Percentiles rank a stretch among this genome's conserved stretches.
These are phyloP conservation scores for Tenthredo amoena DNA, from an alignment of 2,888 invertebrate genomes.

Conservation along the genomic window DNA sequence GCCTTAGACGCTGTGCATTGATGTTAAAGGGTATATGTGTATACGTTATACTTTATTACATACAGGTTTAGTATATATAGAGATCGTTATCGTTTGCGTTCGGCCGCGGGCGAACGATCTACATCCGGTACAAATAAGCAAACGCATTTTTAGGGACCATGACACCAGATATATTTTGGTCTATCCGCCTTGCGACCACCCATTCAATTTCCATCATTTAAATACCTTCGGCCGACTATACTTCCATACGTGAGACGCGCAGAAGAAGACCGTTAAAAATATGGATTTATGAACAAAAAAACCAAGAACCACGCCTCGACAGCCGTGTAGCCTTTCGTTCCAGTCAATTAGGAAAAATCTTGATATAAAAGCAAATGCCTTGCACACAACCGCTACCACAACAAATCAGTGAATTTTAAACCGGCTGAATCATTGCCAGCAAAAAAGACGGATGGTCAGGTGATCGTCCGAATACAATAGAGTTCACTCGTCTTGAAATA, in stretches of 20 bases:
- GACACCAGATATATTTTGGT: neutral
- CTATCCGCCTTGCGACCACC: neutral
- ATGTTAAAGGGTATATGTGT: neutral
- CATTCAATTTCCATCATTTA: neutral
- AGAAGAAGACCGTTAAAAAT: neutral
- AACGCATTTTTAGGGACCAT: neutral
- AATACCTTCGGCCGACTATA: neutral
- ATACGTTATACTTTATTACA: slow-evolving; percentile 36
- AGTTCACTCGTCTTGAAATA: neutral
- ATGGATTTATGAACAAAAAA: neutral
- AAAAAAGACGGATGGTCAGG: neutral
- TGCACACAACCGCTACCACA: neutral
- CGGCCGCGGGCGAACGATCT: slow-evolving; percentile 20
- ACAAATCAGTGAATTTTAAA: slow-evolving; percentile 3
- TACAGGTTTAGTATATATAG: slow-evolving; percentile 1
- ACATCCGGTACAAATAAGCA: slow-evolving; percentile 32
- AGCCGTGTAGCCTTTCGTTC: slow-evolving; percentile 12
- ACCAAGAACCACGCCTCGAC: neutral
- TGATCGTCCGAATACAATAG: slow-evolving; percentile 24
- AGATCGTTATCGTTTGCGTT: slow-evolving; percentile 20
- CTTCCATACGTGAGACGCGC: neutral
- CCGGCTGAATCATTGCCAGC: neutral
- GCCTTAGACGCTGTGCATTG: neutral
- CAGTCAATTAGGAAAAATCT: slow-evolving; percentile 19
- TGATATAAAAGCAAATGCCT: slow-evolving; percentile 8